Base-by-base conservation (phyloP, 1,140 invertebrate species). In the Meloidogyne chitwoodi region DNA sequence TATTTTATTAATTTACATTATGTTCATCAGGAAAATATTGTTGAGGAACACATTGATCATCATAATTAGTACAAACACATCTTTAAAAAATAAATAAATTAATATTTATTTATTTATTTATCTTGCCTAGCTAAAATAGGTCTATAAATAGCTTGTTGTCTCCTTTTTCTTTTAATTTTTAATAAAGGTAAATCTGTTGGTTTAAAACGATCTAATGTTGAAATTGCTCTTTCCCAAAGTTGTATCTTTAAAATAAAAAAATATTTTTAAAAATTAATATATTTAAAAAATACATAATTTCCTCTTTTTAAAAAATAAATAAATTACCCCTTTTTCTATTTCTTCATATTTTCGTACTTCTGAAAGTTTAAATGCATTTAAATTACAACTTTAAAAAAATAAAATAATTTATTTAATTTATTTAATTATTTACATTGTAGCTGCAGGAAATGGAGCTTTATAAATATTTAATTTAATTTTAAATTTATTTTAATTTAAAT, bases 41-140 rank as follows among this genome's bases (percentile, higher is more conserved):
- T 76, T 86, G 86, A n/a, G 84, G 84, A 26, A 86, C 85, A 77
- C 84, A 86, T 64, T 86, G 84, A 38, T 86, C 85, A 74, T 80
- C 75, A 61, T 79, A 67, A 22, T 44, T 65, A 64, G 81, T 81
- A 68, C 84, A 86, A 4, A 84, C 83, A 69, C 84, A 86, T 76
- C 80, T 68, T 10, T 41, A 68, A 24, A 5, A 24, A 26, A 67
- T 67, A 5, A 1, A 22, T 67, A 19, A 16, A 14, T 26, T 14
- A 34, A 24, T 41, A 19, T 27, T 22, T 14, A 34, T 24, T 14
- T 38, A 29, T 11, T 24, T 12, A 34, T n/a, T 14, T 31, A 56
- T n/a, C n/a, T 19, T 31, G 22, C 71, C 34, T 63, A 73, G 38
- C 71, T 29, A 61, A 87, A 86, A 77, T 79, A 19, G 85, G 82